Evolutionary conservation across 2,797 vertebrate species (phyloP).

Genomic region (Erethizon dorsatum): DNA sequence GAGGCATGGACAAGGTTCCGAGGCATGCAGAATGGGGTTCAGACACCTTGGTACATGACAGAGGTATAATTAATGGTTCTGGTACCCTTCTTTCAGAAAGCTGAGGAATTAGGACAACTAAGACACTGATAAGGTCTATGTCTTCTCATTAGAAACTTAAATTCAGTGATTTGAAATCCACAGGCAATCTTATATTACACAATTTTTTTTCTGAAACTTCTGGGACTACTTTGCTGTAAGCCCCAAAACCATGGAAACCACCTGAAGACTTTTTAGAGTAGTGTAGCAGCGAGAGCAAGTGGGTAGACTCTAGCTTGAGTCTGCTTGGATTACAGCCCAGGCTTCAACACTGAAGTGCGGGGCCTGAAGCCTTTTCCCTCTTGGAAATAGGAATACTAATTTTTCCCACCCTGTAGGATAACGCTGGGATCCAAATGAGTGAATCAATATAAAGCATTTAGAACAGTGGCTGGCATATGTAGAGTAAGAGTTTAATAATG

Average conservation of each 20-base stretch:
- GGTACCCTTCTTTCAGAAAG: not conserved
- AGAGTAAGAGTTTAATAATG: not conserved
- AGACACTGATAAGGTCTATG: not conserved
- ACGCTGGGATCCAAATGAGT: not conserved
- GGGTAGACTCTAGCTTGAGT: not conserved
- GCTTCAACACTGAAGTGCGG: not conserved
- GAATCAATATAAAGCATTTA: conserved; percentile 11
- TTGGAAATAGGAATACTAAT: not conserved
- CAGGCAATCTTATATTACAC: not conserved
- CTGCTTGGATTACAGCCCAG: not conserved
- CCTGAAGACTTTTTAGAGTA: not conserved
- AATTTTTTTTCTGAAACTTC: not conserved
- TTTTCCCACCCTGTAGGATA: not conserved
- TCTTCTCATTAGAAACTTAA: conserved; percentile 23
- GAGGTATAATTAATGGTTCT: not conserved
- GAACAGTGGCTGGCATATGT: not conserved
- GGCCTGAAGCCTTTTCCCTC: not conserved
- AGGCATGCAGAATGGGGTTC: not conserved
- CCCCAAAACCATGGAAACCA: not conserved
- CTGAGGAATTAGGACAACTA: not conserved
- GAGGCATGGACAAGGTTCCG: not conserved
- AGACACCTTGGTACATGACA: too few relatives aligned
- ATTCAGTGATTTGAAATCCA: not conserved
- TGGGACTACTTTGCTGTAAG: not conserved
- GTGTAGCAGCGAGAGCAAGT: not conserved